phyloP scores from a whole-genome alignment of 1,140 invertebrate species.

The Drosophila sp. region DNA sequence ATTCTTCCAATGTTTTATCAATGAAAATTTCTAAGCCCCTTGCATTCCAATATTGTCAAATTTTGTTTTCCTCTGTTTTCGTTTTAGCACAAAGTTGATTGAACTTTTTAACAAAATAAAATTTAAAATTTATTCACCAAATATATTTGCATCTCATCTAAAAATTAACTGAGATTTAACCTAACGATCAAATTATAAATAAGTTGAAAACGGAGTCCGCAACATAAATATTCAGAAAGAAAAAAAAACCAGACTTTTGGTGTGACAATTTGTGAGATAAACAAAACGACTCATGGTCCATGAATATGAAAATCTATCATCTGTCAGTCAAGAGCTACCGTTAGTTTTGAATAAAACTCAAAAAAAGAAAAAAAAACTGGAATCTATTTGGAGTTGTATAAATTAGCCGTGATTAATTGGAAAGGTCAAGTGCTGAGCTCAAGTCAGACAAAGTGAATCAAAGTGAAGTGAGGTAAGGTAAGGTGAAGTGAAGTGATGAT shows the following conservation, averaged over 20 bases:
- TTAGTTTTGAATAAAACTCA: slow-evolving; percentile 30
- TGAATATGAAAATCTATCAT: slow-evolving; percentile 56
- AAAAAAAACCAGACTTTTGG: slow-evolving; percentile 40
- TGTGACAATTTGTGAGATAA: slow-evolving; percentile 67
- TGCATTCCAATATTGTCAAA: not conserved
- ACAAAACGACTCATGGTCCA: slow-evolving; percentile 31
- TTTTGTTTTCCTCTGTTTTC: not conserved
- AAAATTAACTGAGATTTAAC: slow-evolving; percentile 17
- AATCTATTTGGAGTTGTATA: slow-evolving; percentile 34
- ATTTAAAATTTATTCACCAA: slow-evolving; percentile 26
- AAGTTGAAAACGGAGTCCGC: slow-evolving; percentile 15
- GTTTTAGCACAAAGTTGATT: slow-evolving; percentile 49
- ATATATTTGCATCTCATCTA: slow-evolving; percentile 50
- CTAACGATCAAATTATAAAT: not conserved
- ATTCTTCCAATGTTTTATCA: too few species aligned
- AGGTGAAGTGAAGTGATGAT: slow-evolving; percentile 23
- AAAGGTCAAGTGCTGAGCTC: slow-evolving; percentile 57
- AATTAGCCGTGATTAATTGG: slow-evolving; percentile 73
- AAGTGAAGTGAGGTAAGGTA: slow-evolving; percentile 50
- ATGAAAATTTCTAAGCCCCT: not conserved
- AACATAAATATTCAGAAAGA: slow-evolving; percentile 56
- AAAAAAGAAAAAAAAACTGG: slow-evolving; percentile 39
- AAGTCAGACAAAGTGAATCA: slow-evolving; percentile 35
- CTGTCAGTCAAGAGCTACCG: slow-evolving; percentile 57
- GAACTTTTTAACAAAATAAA: slow-evolving; percentile 52